Percentiles rank a stretch among this genome's conserved stretches.
phyloP scores from a whole-genome alignment of 2,888 invertebrate genomes.

The Brachyopa scutellaris region DNA sequence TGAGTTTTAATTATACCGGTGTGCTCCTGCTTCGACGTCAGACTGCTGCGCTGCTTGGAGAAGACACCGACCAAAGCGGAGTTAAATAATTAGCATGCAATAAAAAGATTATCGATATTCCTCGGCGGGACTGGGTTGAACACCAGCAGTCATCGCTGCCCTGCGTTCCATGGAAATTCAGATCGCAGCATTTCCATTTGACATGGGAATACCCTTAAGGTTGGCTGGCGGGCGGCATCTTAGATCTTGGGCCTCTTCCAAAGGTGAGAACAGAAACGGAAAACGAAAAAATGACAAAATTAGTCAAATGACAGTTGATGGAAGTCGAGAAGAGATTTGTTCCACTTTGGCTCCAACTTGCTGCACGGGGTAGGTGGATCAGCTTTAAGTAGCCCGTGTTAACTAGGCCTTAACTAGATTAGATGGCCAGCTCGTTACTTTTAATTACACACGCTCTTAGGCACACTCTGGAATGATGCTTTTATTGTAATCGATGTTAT shows the following conservation, averaged over 20 bases:
- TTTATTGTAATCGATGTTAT: conserved; percentile 65
- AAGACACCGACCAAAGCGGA: conserved; percentile 46
- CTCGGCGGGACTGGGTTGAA: conserved; percentile 38
- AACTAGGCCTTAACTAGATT: conserved; percentile 69
- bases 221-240: conserved; percentile 36
- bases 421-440: conserved; percentile 58
- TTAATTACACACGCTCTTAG: conserved; percentile 60
- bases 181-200: conserved; percentile 58
- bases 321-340: conserved; percentile 47
- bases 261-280: too few relatives aligned
- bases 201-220: conserved; percentile 65
- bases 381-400: conserved; percentile 57
- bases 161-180: conserved; percentile 52
- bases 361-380: conserved; percentile 57
- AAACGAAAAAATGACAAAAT: conserved; percentile 47
- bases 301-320: conserved; percentile 59
- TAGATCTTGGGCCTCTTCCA: conserved; percentile 24
- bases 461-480: conserved; percentile 2
- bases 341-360: conserved; percentile 41
- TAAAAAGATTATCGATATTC: conserved; percentile 59
- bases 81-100: conserved; percentile 56
- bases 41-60: not conserved
- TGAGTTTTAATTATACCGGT: conserved; percentile 49
- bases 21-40: conserved; percentile 17
- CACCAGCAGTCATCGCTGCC: conserved; percentile 52